Evolutionary conservation across 2,888 invertebrate species (phyloP), one percentile per base, ranked within the genome.

Genomic region (Polia nebulosa): DNA sequence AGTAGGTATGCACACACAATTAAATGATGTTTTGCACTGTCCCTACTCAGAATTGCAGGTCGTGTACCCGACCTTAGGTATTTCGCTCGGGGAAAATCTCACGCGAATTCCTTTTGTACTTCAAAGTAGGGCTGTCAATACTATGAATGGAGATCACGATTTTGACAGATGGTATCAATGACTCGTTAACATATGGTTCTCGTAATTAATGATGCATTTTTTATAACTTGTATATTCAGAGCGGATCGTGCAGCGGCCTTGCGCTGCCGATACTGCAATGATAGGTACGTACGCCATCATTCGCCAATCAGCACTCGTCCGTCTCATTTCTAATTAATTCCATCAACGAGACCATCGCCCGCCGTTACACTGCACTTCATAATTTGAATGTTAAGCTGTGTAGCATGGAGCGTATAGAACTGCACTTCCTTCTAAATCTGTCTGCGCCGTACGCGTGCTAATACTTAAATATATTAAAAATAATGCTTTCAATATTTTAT

Each of bases 241-340:
- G 84, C 86, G 85, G 81, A 84, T 82, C 85, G 87, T 86, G 86
- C 84, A 65, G 82, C 85, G 86, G 84, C 88, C 85, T 82, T 82
- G 82, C 70, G 63, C 49, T 66, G 72, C 87, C 85, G 87, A 86
- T 87, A 81, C 83, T 85, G 80, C 78, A 85, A 83, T 84, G 82
- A 81, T 78, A 84, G 84, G 84, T 82, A 81, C 76, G 84, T 82
- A 81, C 76, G 76, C 71, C 68, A 84, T 81, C 84, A 82, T 86
- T 86, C 81, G 82, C 84, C 85, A 88, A 85, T 86, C 85, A 87
- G 72, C 78, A 79, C 72, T 80, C 78, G 83, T 86, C 83, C 82
- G 83, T 73, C 76, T 84, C 83, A 86, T 81, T 88, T 85, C 82
- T 87, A 89, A 91, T 90, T 88, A 87, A 89, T 88, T 88, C 88